A percentile compares a stretch with the other conserved stretches of the same genome.
phyloP scores from a whole-genome alignment of 2,888 invertebrate species.

The Nemapogon koenigi region DNA sequence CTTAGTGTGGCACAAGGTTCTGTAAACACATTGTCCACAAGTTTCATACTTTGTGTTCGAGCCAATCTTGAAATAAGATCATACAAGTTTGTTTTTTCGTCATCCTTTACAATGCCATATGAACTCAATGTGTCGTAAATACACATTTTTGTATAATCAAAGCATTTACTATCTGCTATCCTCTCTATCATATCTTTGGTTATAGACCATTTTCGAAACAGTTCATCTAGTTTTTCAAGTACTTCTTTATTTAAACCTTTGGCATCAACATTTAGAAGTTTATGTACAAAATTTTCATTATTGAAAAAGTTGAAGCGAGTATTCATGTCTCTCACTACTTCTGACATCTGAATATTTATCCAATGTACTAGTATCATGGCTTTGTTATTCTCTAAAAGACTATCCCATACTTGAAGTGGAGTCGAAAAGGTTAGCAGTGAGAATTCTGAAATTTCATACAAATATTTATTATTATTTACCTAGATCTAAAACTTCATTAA shows the following conservation, averaged over 20 bases:
- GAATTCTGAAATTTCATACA: slow-evolving; percentile 61
- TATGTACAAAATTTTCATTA: slow-evolving; percentile 45
- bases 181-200: slow-evolving; percentile 64
- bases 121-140: slow-evolving; percentile 67
- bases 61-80: slow-evolving; percentile 67
- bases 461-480: too few relatives aligned
- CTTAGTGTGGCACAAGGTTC: slow-evolving; percentile 51
- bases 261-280: slow-evolving; percentile 47
- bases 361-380: slow-evolving; percentile 65
- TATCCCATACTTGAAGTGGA: slow-evolving; percentile 65
- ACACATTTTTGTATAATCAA: slow-evolving; percentile 57
- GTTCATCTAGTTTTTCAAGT: slow-evolving; percentile 47
- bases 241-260: slow-evolving; percentile 39
- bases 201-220: slow-evolving; percentile 63
- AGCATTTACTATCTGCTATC: slow-evolving; percentile 51
- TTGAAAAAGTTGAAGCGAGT: slow-evolving; percentile 51
- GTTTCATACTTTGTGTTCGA: slow-evolving; percentile 56
- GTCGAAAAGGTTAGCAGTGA: slow-evolving; percentile 55
- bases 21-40: slow-evolving; percentile 61
- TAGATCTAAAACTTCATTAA: too few relatives aligned
- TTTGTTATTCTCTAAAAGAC: slow-evolving; percentile 64
- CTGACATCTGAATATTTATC: slow-evolving; percentile 65
- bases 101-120: slow-evolving; percentile 69
- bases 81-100: slow-evolving; percentile 62
- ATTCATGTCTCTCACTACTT: slow-evolving; percentile 55